Base-by-base conservation (phyloP, 2,113 vertebrate genomes). In the Cyanocitta stelleri region DNA sequence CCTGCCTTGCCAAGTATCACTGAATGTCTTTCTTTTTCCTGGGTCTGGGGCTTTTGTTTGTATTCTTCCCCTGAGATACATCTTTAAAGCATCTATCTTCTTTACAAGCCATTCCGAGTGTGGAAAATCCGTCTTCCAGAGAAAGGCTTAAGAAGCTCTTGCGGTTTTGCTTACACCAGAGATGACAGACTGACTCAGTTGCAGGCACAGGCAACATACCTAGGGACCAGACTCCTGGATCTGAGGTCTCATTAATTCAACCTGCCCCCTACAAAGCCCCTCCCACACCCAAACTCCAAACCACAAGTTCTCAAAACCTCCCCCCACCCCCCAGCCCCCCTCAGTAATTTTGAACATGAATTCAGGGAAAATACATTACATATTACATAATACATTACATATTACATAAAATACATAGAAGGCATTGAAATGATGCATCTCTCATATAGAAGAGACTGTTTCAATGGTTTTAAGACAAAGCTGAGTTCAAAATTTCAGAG, bases 241-340 rank as follows among this genome's bases (percentile, higher is more conserved):
- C 12, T 35, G 44, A 95, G 48, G 26, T 52, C 22, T 66, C 73
- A 15, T 73, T 77, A 77, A 51, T 69, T 22, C n/a, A 77, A 5
- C 3, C 22, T 39, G 23, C 3, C 10, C 3, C 5, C 1, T 9
- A 6, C 5, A 7, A n/a, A 84, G 2, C 2, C 10, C 9, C 6
- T 30, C 5, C 22, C 4, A 30, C 8, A 6, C n/a, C 48, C 9
- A 63, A 79, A 32, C 3, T 16, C 23, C 16, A 51, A 88, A 58
- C 23, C 16, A 29, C 19, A 76, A 51, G 10, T 30, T 87, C 16
- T 75, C n/a, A 21, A 21, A 67, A 18, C 11, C 9, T 37, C 8
- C 13, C 6, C 30, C 41, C 12, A 8, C 35, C 11, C 39, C 39
- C 39, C 11, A 61, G 1, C 11, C 13, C 8, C 2, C 4, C 46